Percentiles rank a stretch among this genome's conserved stretches.
phyloP scores from a whole-genome alignment of 2,888 invertebrate genomes.

The Clusia tigrina region DNA sequence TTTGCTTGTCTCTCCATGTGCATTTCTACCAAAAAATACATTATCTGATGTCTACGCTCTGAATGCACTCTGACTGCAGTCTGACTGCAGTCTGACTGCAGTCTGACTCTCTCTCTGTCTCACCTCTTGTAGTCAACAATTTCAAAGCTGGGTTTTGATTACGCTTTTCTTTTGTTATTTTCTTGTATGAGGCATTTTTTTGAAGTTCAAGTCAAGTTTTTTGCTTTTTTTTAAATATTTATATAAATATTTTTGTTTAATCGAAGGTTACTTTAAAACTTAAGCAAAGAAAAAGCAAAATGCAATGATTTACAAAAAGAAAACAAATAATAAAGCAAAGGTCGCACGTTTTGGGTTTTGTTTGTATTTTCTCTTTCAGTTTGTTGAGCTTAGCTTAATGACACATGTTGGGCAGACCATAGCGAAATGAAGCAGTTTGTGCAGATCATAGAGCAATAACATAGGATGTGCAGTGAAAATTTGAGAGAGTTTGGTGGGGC shows the following conservation, averaged over 20 bases:
- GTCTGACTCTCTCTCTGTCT: no score
- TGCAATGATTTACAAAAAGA: no score
- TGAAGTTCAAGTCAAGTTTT: slow-evolving; percentile 2
- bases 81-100: no score
- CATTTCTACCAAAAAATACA: neutral
- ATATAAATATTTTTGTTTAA: slow-evolving; percentile 8
- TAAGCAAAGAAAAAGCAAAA: no score
- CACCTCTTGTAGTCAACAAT: neutral
- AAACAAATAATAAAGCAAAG: no score
- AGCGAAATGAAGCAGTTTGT: no score
- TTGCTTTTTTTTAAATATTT: slow-evolving; percentile 1
- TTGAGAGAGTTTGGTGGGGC: no score
- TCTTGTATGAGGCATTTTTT: neutral
- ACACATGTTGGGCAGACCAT: no score
- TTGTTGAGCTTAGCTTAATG: neutral
- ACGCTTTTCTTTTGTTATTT: neutral
- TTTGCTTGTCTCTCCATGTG: neutral
- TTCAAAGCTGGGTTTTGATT: neutral
- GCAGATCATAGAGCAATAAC: no score
- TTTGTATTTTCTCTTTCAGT: neutral
- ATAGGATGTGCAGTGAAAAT: no score
- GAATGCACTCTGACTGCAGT: no score
- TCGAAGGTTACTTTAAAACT: slow-evolving; percentile 4
- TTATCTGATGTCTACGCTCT: slow-evolving; percentile 5
- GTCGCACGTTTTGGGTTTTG: slow-evolving; percentile 5